Evolutionary conservation across 2,888 invertebrate genomes (phyloP).

Genomic region (Eumacrocentrus americanus): DNA sequence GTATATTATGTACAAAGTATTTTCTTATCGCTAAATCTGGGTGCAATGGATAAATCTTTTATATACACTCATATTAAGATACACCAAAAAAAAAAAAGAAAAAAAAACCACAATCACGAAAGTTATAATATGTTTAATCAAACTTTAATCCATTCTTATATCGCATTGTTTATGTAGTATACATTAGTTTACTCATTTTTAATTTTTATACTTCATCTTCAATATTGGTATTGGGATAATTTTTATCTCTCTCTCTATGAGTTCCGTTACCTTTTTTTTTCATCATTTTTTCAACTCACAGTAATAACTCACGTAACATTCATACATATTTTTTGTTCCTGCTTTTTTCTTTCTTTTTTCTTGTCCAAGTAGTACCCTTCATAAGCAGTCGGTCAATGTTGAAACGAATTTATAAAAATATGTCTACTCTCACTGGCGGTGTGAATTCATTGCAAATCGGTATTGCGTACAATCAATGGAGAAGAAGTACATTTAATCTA

Average conservation of each 20-base stretch:
- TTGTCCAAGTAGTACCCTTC: slow-evolving; percentile 20
- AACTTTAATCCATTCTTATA: slow-evolving; percentile 36
- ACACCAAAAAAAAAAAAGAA: slow-evolving; percentile 51
- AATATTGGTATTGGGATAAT: slow-evolving; percentile 24
- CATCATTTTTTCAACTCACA: slow-evolving; percentile 38
- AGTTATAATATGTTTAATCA: slow-evolving; percentile 30
- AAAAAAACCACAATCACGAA: slow-evolving; percentile 46
- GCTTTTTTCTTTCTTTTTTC: slow-evolving; percentile 4
- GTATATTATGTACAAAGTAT: slow-evolving; percentile 58
- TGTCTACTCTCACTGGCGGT: slow-evolving; percentile 40
- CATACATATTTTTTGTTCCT: slow-evolving; percentile 36
- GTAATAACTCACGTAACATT: slow-evolving; percentile 42
- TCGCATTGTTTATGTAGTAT: slow-evolving; percentile 40
- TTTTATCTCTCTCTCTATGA: slow-evolving; percentile 24
- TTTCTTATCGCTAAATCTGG: slow-evolving; percentile 47
- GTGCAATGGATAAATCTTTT: slow-evolving; percentile 53
- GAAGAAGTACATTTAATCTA: neutral
- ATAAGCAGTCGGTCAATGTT: slow-evolving; percentile 35
- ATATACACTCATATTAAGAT: slow-evolving; percentile 55
- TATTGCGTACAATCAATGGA: slow-evolving; percentile 22
- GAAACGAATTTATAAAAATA: slow-evolving; percentile 56
- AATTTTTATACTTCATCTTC: slow-evolving; percentile 36
- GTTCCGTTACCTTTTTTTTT: slow-evolving; percentile 24
- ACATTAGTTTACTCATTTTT: slow-evolving; percentile 40
- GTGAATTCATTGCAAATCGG: slow-evolving; percentile 34